Evolutionary conservation across 2,113 vertebrate species (phyloP), one percentile per base, ranked within the genome.

Genomic region (Takifugu flavidus): DNA sequence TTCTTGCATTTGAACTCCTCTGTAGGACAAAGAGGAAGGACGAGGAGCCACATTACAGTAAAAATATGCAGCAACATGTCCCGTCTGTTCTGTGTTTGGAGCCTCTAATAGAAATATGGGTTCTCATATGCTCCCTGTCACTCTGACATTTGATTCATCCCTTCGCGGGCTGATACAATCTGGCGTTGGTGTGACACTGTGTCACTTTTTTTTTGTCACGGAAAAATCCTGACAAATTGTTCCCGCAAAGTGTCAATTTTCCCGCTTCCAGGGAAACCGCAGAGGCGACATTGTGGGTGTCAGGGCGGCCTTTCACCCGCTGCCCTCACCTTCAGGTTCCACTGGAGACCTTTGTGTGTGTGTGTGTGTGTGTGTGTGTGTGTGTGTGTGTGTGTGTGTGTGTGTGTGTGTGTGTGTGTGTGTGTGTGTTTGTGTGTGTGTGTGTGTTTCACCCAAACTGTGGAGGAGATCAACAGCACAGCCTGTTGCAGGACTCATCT

Each of bases 11-110:
- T 49, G 31, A 49, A 26, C 39, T 6, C 62, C 56, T 66, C 28
- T 60, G 25, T 63, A 53, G 63, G 72, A 74, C 74, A 77, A 61
- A 77, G 63, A 75, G 72, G 58, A 77, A 39, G 13, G 56, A 78
- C 56, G 31, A 34, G 34, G 72, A 76, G 55, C 57, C 53, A 49
- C 64, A 71, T 72, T 61, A 67, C 58, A 51, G 59, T 70, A 69
- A 77, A 82, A 80, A 84, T 82, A 89, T 87, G 87, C 80, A 83
- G 75, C 71, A 77, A 82, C 82, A 79, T 81, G 78, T 53, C 57
- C 59, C 72, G 72, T 74, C 62, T 77, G 64, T 42, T 75, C 61
- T 47, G 46, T 59, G 51, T 49, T 50, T 13, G 28, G 11, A 55
- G 42, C 29, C 45, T 59, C 4, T 45, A 62, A 74, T 74, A 68